Evolutionary conservation across 2,113 vertebrate species (phyloP).

Genomic region (Forbesichthys papilliferus): DNA sequence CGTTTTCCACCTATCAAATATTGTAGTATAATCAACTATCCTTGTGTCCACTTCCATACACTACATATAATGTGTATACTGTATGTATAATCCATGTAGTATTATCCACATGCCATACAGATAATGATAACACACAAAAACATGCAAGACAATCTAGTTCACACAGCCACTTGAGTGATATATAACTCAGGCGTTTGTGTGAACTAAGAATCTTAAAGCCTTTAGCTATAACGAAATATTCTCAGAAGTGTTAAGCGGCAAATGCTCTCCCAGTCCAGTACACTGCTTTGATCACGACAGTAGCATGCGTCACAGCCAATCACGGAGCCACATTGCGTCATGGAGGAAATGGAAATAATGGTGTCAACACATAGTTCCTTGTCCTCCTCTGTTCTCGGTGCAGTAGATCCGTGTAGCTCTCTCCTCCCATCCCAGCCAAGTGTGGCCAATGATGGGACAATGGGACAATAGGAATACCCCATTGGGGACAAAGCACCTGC

Average conservation of each 20-base stretch:
- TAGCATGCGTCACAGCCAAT: neutral
- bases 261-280: conserved; percentile 11
- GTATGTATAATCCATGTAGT: neutral
- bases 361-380: conserved; percentile 13
- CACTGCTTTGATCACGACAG: conserved; percentile 31
- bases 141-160: conserved; percentile 5
- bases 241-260: neutral
- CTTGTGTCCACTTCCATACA: neutral
- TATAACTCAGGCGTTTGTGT: too few relatives aligned
- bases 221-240: neutral
- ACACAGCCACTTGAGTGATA: conserved; percentile 1
- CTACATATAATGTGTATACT: neutral
- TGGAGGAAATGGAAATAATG: conserved; percentile 24
- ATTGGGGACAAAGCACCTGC: neutral
- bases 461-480: neutral
- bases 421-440: conserved; percentile 18
- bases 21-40: too few relatives aligned
- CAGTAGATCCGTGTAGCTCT: conserved; percentile 20
- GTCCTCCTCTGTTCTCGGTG: conserved; percentile 25
- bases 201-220: neutral
- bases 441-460: neutral
- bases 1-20: neutral
- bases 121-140: neutral
- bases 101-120: too few relatives aligned
- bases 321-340: neutral